Percentiles rank a stretch among this genome's conserved stretches.
phyloP scores from a whole-genome alignment of 2,888 invertebrate genomes.

The Tachina grossa region DNA sequence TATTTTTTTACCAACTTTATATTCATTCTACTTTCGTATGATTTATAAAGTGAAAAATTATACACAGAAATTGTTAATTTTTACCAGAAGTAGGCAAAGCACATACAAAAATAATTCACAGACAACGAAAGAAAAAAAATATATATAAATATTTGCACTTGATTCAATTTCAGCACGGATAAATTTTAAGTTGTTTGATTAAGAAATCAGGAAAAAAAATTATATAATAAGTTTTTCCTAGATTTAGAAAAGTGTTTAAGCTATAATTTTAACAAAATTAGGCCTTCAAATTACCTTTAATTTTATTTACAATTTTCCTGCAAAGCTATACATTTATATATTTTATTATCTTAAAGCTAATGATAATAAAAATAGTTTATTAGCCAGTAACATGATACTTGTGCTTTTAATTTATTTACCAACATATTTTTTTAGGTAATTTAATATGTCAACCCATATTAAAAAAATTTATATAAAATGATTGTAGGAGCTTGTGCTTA shows the following conservation, averaged over 20 bases:
- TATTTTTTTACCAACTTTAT: slow-evolving; percentile 33
- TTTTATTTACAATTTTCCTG: neutral
- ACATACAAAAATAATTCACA: neutral
- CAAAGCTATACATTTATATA: neutral
- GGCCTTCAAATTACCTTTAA: neutral
- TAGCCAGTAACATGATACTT: neutral
- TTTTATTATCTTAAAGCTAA: neutral
- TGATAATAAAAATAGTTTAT: neutral
- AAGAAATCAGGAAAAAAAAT: neutral
- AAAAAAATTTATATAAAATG: neutral
- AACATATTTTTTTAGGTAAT: slow-evolving; percentile 1
- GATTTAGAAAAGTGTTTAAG: neutral
- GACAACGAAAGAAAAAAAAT: neutral
- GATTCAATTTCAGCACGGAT: neutral
- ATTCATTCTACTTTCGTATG: slow-evolving; percentile 61
- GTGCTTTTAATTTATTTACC: neutral
- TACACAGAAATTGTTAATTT: slow-evolving; percentile 60
- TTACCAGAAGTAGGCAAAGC: slow-evolving; percentile 16
- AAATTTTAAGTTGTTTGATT: neutral
- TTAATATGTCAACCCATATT: neutral
- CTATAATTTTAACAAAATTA: neutral
- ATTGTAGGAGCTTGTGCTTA: neutral
- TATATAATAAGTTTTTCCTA: neutral
- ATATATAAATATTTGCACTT: neutral
- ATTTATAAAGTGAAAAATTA: slow-evolving; percentile 63